Conservation (phyloP, 2,113 vertebrate genomes). For the Myotis brandtii region DNA sequence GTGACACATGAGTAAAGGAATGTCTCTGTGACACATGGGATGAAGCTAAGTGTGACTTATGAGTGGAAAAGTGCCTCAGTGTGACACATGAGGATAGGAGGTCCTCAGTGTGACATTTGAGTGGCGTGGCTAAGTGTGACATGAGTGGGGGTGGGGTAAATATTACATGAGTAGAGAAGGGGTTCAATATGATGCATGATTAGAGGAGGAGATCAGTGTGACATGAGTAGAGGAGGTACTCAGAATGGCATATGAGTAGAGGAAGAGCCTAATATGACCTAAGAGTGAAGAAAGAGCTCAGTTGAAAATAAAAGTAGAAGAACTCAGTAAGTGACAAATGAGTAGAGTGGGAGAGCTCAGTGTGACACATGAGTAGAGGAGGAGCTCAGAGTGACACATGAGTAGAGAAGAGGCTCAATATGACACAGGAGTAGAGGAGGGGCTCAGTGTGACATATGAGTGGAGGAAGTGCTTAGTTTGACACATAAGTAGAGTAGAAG, state of each 20-base stretch:
- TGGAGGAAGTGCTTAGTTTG: too few relatives aligned
- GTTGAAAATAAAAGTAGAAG: too few relatives aligned
- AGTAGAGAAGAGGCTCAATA: not conserved
- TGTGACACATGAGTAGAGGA: not conserved
- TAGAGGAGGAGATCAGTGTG: not conserved
- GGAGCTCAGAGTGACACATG: not conserved
- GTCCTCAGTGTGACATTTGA: not conserved
- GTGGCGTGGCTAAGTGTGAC: too few relatives aligned
- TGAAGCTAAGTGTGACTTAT: too few relatives aligned
- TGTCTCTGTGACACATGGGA: not conserved
- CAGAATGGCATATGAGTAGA: not conserved
- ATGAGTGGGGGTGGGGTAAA: not conserved
- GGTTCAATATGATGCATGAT: not conserved
- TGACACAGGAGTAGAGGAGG: too few relatives aligned
- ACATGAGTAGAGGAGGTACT: not conserved
- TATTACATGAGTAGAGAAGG: not conserved
- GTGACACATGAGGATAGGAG: accelerated
- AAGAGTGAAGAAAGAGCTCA: not conserved
- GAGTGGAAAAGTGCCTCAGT: not conserved
- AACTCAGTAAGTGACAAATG: too few relatives aligned
- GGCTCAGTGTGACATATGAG: accelerated
- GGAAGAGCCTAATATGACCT: too few relatives aligned
- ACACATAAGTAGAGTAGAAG: not conserved
- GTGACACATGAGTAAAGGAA: not conserved
- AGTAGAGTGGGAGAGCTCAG: not conserved